Base-by-base conservation (phyloP, 1,140 invertebrate species). In the Trichomalopsis sarcophagae region DNA sequence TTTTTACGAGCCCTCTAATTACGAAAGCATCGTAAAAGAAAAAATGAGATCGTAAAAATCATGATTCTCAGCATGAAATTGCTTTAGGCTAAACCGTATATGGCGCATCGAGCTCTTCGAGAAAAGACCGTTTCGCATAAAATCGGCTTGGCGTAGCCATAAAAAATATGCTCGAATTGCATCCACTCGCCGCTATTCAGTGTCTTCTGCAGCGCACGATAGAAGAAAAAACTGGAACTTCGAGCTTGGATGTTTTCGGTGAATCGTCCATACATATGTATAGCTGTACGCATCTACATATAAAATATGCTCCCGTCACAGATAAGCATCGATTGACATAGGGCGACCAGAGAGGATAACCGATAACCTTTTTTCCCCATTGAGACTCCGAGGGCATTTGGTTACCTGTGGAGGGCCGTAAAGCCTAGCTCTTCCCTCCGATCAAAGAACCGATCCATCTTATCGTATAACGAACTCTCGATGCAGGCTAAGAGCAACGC, bases 371-470 rank as follows among this genome's bases (percentile, higher is more conserved):
- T 44, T 75, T 44, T 44, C 30, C 6, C 14, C 36, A 76, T 76
- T 14, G 75, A 50, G 17, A 50, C 75, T 50, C 75, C n/a, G 21
- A 14, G 2, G 44, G 75, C 30, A 76, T 76, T 76, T 76, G 75
- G 75, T 76, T 76, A 76, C 75, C 75, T 76, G n/a, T 17, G 55
- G 55, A 62, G 27, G 14, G 11, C n/a, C 40, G 75, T 76, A 76
- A 76, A 76, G 10, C 75, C n/a, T n/a, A n/a, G 36, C 75, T 21
- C 33, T 21, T 6, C 30, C 23, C 7, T 40, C 68, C 27, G 68
- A 71, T 81, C 40, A 69, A 69, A 71, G 40, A 81, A 13, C 23
- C 79, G 79, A 71, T 69, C 62, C 62, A 55, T 69, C 79, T 81
- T 81, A 71, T 81, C 66, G 55, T 14, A 44, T 71, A 81, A 81